Evolutionary conservation across 2,113 vertebrate genomes (phyloP).

Genomic region (Seriola aureovittata): DNA sequence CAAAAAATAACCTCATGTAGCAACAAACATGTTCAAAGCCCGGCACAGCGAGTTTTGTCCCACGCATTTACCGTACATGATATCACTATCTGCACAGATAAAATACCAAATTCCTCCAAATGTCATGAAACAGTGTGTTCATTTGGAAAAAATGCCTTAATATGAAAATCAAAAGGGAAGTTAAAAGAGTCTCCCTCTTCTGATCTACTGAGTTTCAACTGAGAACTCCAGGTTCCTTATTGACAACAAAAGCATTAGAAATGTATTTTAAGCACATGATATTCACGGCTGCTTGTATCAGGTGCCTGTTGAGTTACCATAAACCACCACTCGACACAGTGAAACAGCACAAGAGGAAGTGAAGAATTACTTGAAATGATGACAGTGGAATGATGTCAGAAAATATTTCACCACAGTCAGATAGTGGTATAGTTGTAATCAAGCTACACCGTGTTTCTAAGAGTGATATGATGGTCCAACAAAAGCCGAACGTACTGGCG

Average conservation of each 20-base stretch:
- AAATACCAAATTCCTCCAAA: slow-evolving; percentile 4
- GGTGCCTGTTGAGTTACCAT: background rate
- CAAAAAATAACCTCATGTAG: slow-evolving; percentile 22
- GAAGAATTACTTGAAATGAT: background rate
- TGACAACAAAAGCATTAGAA: background rate
- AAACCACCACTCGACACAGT: background rate
- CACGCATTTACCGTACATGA: background rate
- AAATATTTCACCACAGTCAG: background rate
- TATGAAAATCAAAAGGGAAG: background rate
- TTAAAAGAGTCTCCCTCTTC: background rate
- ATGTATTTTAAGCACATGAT: background rate
- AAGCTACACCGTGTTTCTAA: slow-evolving; percentile 13
- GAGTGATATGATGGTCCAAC: slow-evolving; percentile 7
- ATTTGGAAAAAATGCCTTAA: background rate
- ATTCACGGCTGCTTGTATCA: background rate
- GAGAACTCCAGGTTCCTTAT: background rate
- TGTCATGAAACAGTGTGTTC: background rate
- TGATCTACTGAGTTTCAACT: background rate
- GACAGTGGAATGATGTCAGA: background rate
- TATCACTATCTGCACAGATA: slow-evolving; percentile 38
- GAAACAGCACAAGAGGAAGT: slow-evolving; percentile 11
- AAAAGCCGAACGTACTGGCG: background rate
- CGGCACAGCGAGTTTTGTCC: slow-evolving; percentile 19
- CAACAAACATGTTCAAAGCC: background rate
- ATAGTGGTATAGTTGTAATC: slow-evolving; percentile 6